Base-by-base conservation (phyloP, 2,888 invertebrate species). In the Apamea sordens region DNA sequence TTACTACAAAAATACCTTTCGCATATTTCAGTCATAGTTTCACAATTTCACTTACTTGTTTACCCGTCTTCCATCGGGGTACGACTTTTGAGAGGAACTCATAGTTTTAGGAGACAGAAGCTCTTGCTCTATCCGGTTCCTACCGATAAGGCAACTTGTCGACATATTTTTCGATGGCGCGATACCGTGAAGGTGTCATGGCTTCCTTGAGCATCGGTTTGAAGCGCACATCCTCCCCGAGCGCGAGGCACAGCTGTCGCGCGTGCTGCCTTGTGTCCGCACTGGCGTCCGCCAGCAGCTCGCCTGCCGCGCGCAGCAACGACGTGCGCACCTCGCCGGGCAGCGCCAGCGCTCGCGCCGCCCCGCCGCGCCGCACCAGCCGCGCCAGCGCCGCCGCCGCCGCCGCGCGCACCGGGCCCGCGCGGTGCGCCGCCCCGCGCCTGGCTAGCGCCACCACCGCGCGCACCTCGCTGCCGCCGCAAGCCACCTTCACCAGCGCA, bases 91-190 rank as follows among this genome's bases (percentile, higher is more conserved):
- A 44, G 59, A 53, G 67, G 67, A 85, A 85, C 73, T 69, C 50
- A 32, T 71, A 61, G 36, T 71, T 56, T 69, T 50, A 6, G 41
- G 63, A 69, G 68, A 69, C 64, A 77, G 13, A 65, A 44, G 24
- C 15, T 56, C 5, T 21, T 36, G 36, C 11, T 56, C 21, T 47
- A 11, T 7, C 28, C 36, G 53, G 68, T 77, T 73, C 80, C 89
- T 93, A 95, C 85, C 93, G 94, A 87, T 93, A 95, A 65, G 91
- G 93, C 76, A 98, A 95, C 86, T 97, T 97, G 84, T 97, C 97
- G 71, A 99, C 95, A 77, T 98, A 98, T 93, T 99, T 99, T 90
- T 98, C 98, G 79, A 99, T 98, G 91, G 98, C 98, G 85, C 98
- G 97, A 90, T 98, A 97, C 13, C 98, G 98, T 88, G 98, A 98